Percentiles rank a stretch among this genome's conserved stretches.
Conservation (phyloP, 1,140 invertebrate genomes). For the Kradibia gibbosae region DNA sequence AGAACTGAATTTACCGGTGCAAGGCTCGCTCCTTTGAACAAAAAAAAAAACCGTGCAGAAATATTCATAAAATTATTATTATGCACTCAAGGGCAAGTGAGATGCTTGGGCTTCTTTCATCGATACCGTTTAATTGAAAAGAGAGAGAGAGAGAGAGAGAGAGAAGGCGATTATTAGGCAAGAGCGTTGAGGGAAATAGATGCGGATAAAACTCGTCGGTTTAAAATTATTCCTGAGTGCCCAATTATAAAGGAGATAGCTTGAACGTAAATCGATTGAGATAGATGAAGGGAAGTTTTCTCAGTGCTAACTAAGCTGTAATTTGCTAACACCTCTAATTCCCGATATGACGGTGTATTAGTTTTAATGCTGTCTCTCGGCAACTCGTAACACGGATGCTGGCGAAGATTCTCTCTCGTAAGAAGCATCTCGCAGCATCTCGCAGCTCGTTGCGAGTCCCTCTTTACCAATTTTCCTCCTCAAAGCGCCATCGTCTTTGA, state of each 20-base stretch:
- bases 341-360: slow-evolving; percentile 69
- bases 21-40: too few relatives aligned
- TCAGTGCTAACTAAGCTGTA: slow-evolving; percentile 54
- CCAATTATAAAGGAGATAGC: slow-evolving; percentile 2
- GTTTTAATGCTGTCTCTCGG: slow-evolving; percentile 66
- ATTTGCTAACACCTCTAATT: slow-evolving; percentile 70
- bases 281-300: slow-evolving; percentile 24
- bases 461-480: slow-evolving; percentile 72
- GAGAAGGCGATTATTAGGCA: too few relatives aligned
- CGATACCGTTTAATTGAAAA: too few relatives aligned
- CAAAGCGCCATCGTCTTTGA: slow-evolving; percentile 71
- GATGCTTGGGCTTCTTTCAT: too few relatives aligned
- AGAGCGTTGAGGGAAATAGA: too few relatives aligned
- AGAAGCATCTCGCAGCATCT: slow-evolving; percentile 49
- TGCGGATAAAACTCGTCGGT: too few relatives aligned
- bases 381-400: slow-evolving; percentile 45
- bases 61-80: too few relatives aligned
- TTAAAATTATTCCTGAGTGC: neutral
- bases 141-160: too few relatives aligned
- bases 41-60: too few relatives aligned
- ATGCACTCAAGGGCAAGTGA: too few relatives aligned
- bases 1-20: too few relatives aligned
- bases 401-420: slow-evolving; percentile 29
- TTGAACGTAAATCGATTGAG: slow-evolving; percentile 28
- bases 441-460: slow-evolving; percentile 63